These are phyloP conservation scores for Periophthalmodon schlosseri DNA, from an alignment of 2,113 vertebrate species.

Conservation along the genomic window DNA sequence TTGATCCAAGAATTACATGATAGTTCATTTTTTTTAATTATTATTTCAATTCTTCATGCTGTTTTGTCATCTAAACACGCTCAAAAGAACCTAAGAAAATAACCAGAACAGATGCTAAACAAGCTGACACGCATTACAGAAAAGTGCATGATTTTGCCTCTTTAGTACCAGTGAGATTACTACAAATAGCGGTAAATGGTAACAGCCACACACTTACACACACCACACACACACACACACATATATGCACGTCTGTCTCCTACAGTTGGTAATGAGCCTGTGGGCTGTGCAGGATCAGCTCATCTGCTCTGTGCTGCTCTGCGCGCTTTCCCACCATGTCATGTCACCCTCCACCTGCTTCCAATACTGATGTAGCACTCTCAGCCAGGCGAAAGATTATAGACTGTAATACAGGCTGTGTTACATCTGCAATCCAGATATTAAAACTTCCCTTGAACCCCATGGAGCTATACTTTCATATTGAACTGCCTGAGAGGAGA, in stretches of 20 bases:
- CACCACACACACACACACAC: not conserved
- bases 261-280: conserved; percentile 22
- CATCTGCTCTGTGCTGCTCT: conserved; percentile 54
- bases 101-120: conserved; percentile 1
- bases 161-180: conserved; percentile 8
- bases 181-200: conserved; percentile 6
- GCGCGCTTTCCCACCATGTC: conserved; percentile 53
- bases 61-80: not conserved
- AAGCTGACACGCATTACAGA: conserved; percentile 2
- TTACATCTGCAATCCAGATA: conserved; percentile 71
- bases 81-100: not conserved
- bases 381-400: conserved; percentile 61
- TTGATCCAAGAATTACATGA: not conserved
- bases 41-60: not conserved
- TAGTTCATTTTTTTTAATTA: not conserved
- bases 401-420: conserved; percentile 38
- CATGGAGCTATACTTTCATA: conserved; percentile 2
- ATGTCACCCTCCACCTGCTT: conserved; percentile 67
- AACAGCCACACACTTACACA: conserved; percentile 13
- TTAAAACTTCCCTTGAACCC: conserved; percentile 67
- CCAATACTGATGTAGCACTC: conserved; percentile 56
- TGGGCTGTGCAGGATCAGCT: conserved; percentile 31
- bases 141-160: not conserved
- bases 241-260: conserved; percentile 5
- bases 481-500: conserved; percentile 26